Conservation (phyloP, 2,888 invertebrate genomes). For the Folsomia manolachei region DNA sequence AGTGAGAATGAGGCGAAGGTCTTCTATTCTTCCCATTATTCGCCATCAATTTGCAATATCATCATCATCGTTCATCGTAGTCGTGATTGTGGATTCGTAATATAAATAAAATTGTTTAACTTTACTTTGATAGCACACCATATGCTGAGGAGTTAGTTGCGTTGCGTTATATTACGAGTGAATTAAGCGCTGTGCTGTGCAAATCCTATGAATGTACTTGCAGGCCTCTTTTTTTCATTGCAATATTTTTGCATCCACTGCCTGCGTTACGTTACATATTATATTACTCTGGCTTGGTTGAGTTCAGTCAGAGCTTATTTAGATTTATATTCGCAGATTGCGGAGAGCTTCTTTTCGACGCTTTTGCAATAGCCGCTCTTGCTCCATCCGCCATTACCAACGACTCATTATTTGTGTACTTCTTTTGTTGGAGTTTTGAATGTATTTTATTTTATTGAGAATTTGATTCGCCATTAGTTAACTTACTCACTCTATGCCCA, state of each 20-base stretch:
- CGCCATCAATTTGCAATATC: constrained; percentile 5
- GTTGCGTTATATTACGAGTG: no score
- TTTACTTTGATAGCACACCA: no score
- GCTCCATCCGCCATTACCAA: no score
- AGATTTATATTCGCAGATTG: constrained; percentile 1
- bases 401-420: not conserved
- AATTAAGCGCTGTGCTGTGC: not conserved
- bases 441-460: not conserved
- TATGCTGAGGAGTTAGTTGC: no score
- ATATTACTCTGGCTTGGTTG: not conserved
- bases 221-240: no score
- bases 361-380: constrained; percentile 4
- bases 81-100: constrained; percentile 1
- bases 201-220: not conserved
- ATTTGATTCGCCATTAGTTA: not conserved
- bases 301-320: not conserved
- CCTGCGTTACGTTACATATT: not conserved
- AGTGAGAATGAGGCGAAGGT: constrained; percentile 21
- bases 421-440: not conserved
- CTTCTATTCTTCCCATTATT: constrained; percentile 8
- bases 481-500: no score
- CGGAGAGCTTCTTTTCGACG: no score
- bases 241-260: not conserved
- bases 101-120: constrained; percentile 1
- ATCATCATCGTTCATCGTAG: not conserved